phyloP scores from a whole-genome alignment of 92 coral and sea anemone species.

The Epizoanthus illoricatus region DNA sequence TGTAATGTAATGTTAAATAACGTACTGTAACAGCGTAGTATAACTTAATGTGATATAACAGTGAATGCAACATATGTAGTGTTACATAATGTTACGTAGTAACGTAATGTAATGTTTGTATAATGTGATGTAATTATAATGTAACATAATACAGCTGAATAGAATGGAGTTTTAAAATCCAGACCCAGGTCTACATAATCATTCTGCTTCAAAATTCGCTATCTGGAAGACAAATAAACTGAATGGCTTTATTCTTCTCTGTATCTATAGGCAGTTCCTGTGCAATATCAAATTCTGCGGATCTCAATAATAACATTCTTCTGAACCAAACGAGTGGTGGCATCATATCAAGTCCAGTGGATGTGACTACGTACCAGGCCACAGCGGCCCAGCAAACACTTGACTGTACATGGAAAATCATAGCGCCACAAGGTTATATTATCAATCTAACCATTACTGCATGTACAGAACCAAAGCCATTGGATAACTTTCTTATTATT shows the following conservation, averaged over 20 bases:
- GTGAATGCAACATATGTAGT: too few relatives aligned
- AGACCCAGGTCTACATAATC: too few relatives aligned
- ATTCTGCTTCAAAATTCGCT: neutral
- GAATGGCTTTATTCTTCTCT: neutral
- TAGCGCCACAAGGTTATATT: slow-evolving; percentile 19
- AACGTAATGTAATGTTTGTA: too few relatives aligned
- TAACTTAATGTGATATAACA: too few relatives aligned
- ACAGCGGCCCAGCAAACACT: neutral
- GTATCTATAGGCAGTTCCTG: slow-evolving; percentile 22
- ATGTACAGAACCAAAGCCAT: neutral
- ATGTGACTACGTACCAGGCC: neutral
- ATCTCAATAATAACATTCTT: slow-evolving; percentile 21
- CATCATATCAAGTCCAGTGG: slow-evolving; percentile 12
- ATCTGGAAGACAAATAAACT: neutral
- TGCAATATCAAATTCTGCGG: slow-evolving; percentile 18
- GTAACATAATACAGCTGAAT: too few relatives aligned
- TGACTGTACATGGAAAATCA: slow-evolving; percentile 26
- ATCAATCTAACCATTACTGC: slow-evolving; percentile 4
- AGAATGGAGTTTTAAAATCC: too few relatives aligned
- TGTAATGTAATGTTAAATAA: too few relatives aligned
- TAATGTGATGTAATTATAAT: too few relatives aligned
- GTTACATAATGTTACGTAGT: too few relatives aligned
- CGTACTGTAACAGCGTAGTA: too few relatives aligned
- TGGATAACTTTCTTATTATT: slow-evolving; percentile 4
- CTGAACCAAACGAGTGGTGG: slow-evolving; percentile 22